A percentile compares a stretch with the other conserved stretches of the same genome.
These are phyloP conservation scores for Zoanthus solanderi DNA, from an alignment of 92 coral and sea anemone species.

Conservation along the genomic window DNA sequence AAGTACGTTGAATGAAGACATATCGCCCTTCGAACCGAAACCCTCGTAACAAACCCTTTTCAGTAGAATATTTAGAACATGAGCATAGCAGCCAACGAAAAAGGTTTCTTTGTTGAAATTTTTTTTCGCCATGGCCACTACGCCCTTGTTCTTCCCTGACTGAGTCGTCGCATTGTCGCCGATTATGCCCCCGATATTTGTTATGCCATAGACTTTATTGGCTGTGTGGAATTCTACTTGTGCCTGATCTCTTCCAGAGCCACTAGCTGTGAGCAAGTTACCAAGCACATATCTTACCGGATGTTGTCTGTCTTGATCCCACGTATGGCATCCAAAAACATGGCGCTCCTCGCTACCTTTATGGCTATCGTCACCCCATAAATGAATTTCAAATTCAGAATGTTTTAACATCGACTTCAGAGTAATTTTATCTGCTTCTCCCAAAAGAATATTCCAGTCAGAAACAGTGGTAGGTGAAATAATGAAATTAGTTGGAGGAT, in stretches of 20 bases:
- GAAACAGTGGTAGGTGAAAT: conserved; percentile 44
- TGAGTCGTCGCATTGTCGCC: neutral
- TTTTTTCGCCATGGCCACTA: neutral
- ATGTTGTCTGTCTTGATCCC: conserved; percentile 2
- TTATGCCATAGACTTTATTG: neutral
- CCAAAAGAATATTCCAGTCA: conserved; percentile 29
- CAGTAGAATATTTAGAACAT: conserved; percentile 35
- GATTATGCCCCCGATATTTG: neutral
- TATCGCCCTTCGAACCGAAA: conserved; percentile 33
- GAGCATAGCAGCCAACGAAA: conserved; percentile 52
- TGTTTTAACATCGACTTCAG: neutral
- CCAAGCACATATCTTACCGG: conserved; percentile 37
- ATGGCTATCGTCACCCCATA: conserved; percentile 44
- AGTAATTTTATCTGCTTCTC: conserved; percentile 43
- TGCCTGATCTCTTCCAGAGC: conserved; percentile 46
- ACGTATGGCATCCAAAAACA: conserved; percentile 37
- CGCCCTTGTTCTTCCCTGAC: neutral
- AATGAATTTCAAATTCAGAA: conserved; percentile 2
- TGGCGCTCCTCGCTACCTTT: conserved; percentile 51
- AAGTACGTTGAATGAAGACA: conserved; percentile 21
- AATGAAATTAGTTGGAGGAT: conserved; percentile 34
- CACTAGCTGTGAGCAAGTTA: conserved; percentile 37
- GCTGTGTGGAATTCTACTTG: conserved; percentile 19
- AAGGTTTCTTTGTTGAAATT: conserved; percentile 2
- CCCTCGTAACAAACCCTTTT: conserved; percentile 14